Evolutionary conservation across 2,797 vertebrate genomes (phyloP), one percentile per base, ranked within the genome.

Genomic region (Parotocinclus haroldoi): DNA sequence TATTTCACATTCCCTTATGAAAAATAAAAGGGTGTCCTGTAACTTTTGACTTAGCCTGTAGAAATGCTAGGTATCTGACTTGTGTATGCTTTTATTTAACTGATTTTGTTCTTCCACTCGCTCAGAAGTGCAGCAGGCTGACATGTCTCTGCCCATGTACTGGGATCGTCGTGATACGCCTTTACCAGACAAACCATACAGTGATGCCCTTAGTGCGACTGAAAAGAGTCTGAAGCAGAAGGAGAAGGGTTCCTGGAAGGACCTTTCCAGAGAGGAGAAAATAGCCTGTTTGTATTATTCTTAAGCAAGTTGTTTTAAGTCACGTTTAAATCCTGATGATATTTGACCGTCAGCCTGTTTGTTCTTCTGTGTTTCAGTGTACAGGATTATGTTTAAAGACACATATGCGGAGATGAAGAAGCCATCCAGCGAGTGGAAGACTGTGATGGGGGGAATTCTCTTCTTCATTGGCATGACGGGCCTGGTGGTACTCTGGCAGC

Each of bases 171-270:
- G 63, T 58, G 86, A 87, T 78, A 73, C 59, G 4, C 94, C 94
- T 0, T 84, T 95, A 78, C 93, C 93, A 0, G 91, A 93, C 2
- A 79, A 66, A 48, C 84, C 89, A 3, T 94, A 76, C 79, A 86
- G 81, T 55, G 79, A 81, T 0, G 68, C 73, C 2, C 85, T 93
- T 67, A 86, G 16, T 0, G 60, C 80, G 0, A 77, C 81, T 3
- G 91, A 95, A 58, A 75, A 65, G 71, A 87, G 82, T 17, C 87
- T 95, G 76, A 95, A 94, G 71, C 85, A 93, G 79, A 95, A 94
- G 73, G 93, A 96, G 80, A 90, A 90, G 48, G 92, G 92, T 4
- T 84, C 91, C 40, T 95, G 94, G 94, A 74, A 66, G 54, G 80
- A 89, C 73, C 89, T 96, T 68, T 89, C 82, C 64, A 83, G 83